Conservation (phyloP, 1,140 invertebrate species). For the Dreissena rostriformis region DNA sequence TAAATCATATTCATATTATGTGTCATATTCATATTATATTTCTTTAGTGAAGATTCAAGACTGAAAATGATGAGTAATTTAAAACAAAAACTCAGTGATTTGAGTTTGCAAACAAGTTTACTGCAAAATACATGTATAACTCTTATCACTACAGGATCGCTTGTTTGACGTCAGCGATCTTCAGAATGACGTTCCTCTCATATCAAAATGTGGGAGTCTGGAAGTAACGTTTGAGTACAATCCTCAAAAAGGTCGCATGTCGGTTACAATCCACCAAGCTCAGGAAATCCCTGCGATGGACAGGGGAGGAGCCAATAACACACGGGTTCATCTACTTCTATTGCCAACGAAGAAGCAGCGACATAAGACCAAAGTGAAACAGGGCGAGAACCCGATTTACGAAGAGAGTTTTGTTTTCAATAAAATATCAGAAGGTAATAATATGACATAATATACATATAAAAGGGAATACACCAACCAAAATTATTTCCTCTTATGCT, state of each 20-base stretch:
- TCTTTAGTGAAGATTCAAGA: too few relatives aligned
- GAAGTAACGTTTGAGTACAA: slow-evolving; percentile 95
- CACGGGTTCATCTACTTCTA: slow-evolving; percentile 92
- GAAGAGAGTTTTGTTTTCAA: slow-evolving; percentile 95
- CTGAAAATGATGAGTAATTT: too few relatives aligned
- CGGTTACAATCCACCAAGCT: slow-evolving; percentile 93
- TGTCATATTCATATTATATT: too few relatives aligned
- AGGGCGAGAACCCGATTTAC: slow-evolving; percentile 93
- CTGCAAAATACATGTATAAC: slow-evolving; percentile 32
- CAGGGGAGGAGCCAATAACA: slow-evolving; percentile 89
- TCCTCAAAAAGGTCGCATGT: slow-evolving; percentile 93
- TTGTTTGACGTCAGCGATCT: slow-evolving; percentile 83
- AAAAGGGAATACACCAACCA: too few relatives aligned
- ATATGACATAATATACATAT: too few relatives aligned
- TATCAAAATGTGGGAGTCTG: slow-evolving; percentile 87
- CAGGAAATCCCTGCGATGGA: slow-evolving; percentile 89
- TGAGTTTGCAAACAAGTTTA: too few relatives aligned
- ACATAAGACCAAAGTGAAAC: slow-evolving; percentile 94
- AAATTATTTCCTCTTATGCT: too few relatives aligned
- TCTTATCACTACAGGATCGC: slow-evolving; percentile 78
- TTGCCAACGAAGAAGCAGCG: slow-evolving; percentile 96
- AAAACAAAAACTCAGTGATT: too few relatives aligned
- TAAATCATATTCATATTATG: too few relatives aligned
- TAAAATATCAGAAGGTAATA: slow-evolving; percentile 92
- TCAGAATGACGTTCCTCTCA: slow-evolving; percentile 78